A percentile compares a stretch with the other conserved stretches of the same genome.
Evolutionary conservation across 2,888 invertebrate genomes (phyloP).

Genomic region (Agonopterix alstromeriana): DNA sequence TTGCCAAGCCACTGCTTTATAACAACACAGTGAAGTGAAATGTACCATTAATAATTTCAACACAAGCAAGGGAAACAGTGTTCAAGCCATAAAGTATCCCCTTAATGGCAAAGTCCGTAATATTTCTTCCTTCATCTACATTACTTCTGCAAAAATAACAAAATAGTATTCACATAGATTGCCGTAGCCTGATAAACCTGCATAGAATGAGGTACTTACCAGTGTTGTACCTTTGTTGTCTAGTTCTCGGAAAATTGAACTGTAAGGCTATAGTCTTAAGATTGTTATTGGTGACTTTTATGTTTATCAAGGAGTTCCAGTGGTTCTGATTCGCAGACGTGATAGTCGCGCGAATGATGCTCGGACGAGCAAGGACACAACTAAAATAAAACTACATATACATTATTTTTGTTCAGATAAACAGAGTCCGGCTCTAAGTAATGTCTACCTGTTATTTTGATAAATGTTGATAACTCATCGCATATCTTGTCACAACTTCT

Average conservation of each 20-base stretch:
- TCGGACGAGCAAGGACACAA: constrained; percentile 56
- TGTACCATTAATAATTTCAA: constrained; percentile 55
- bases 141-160: constrained; percentile 69
- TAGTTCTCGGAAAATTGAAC: constrained; percentile 35
- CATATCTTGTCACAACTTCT: constrained; percentile 3
- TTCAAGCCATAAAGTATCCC: constrained; percentile 46
- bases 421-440: constrained; percentile 8
- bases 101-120: constrained; percentile 54
- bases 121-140: constrained; percentile 64
- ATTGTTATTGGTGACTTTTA: constrained; percentile 30
- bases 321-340: constrained; percentile 59
- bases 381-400: constrained; percentile 52
- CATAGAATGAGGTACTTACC: constrained; percentile 49
- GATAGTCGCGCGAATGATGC: constrained; percentile 63
- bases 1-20: constrained; percentile 1
- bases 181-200: constrained; percentile 56
- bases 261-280: constrained; percentile 35
- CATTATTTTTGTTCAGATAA: constrained; percentile 11
- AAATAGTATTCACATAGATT: constrained; percentile 58
- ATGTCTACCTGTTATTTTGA: constrained; percentile 10
- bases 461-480: constrained; percentile 13
- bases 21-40: constrained; percentile 27
- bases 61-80: constrained; percentile 42
- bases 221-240: constrained; percentile 43
- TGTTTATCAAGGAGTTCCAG: constrained; percentile 42